phyloP scores from a whole-genome alignment of 2,113 vertebrate genomes.

The Madoqua kirkii region DNA sequence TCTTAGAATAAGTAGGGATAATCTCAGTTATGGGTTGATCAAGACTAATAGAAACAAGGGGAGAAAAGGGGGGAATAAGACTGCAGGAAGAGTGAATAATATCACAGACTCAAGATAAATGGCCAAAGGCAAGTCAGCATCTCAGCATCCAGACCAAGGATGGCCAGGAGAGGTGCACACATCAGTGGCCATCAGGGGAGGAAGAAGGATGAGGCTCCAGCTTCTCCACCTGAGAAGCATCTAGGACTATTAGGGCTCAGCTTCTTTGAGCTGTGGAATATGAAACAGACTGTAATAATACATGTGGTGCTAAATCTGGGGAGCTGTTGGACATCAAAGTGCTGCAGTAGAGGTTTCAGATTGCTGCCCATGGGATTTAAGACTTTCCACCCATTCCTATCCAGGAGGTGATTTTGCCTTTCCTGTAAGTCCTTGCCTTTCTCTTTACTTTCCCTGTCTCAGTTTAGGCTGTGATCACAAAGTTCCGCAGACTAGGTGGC shows the following conservation, averaged over 20 bases:
- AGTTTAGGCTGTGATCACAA: neutral
- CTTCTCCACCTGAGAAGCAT: neutral
- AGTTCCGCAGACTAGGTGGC: neutral
- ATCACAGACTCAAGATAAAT: neutral
- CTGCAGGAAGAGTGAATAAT: neutral
- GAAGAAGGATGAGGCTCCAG: too few relatives aligned
- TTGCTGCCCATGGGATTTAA: accelerated
- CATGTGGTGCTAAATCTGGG: neutral
- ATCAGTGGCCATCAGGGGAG: accelerated
- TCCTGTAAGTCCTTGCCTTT: neutral
- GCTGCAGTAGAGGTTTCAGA: neutral
- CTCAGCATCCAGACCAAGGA: neutral
- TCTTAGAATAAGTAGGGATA: neutral
- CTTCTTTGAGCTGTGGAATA: neutral
- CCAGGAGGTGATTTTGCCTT: too few relatives aligned
- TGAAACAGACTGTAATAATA: neutral
- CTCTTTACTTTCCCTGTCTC: neutral
- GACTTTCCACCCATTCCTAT: too few relatives aligned
- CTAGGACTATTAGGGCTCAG: neutral
- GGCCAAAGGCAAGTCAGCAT: neutral
- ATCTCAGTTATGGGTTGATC: neutral
- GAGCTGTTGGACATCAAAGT: neutral
- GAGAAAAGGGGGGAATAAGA: neutral
- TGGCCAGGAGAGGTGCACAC: accelerated
- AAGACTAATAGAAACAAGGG: neutral